Base-by-base conservation (phyloP, 1,140 invertebrate genomes). In the Zaprionus ornatus region DNA sequence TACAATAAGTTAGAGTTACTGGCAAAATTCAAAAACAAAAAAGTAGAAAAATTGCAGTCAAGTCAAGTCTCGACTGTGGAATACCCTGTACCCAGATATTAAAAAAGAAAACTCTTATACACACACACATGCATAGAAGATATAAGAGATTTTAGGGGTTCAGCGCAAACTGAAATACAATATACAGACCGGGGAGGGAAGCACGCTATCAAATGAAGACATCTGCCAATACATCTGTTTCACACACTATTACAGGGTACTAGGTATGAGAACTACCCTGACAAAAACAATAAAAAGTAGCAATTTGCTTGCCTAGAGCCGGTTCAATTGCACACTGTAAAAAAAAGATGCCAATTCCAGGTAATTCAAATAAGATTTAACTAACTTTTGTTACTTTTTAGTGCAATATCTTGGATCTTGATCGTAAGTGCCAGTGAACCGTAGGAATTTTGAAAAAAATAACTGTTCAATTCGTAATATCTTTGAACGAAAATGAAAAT, bases 401-500 rank as follows among this genome's bases (percentile, higher is more conserved):
- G 52, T 55, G 52, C 25, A n/a, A 27, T 15, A 45, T 17, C n/a
- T 17, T 54, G 27, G 13, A 54, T 17, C 21, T 55, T 55, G 52
- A 27, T 9, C 13, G 23, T 4, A 15, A 55, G 25, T 55, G 25
- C 48, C 48, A 10, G 17, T 52, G 4, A 52, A 3, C 10, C 21
- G 21, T 52, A 21, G 4, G 13, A 45, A 48, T 61, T 45, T 17
- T 1, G 0, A 48, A 61, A 60, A 27, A 29, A 48, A 27, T 23
- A 37, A n/a, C 50, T 62, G 29, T 37, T 54, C 35, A n/a, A 54
- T 19, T 55, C 55, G 19, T 0, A 54, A 40, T 62, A 29, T 40
- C 27, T 23, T 48, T 48, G 50, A 48, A 10, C 65, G 17, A 60
- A 68, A 60, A 60, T 48, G 0, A 45, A 61, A 55, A 35, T 55